Evolutionary conservation across 2,113 vertebrate genomes (phyloP).

Genomic region (Probosciger aterrimus): DNA sequence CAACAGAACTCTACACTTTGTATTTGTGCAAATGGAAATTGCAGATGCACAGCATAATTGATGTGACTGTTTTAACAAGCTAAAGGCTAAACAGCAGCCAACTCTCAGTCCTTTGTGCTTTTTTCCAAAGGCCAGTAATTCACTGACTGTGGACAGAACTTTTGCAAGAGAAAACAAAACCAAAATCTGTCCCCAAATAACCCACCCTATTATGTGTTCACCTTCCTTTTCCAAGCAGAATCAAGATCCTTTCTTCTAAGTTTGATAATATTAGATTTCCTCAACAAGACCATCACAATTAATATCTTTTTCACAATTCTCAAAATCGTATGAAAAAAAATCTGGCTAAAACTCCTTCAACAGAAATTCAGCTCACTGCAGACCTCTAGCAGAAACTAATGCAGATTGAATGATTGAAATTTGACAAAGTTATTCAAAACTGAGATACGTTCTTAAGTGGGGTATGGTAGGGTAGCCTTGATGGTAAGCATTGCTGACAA

Average conservation of each 20-base stretch:
- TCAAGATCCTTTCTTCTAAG: not conserved
- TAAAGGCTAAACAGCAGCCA: slow-evolving; percentile 41
- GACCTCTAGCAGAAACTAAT: not conserved
- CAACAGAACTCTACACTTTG: not conserved
- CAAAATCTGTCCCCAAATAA: slow-evolving; percentile 26
- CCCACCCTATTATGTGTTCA: not conserved
- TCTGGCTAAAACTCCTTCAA: not conserved
- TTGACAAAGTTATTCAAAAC: not conserved
- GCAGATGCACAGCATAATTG: slow-evolving; percentile 43
- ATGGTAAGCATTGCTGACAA: not conserved
- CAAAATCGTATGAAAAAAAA: not conserved
- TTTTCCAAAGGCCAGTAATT: slow-evolving; percentile 13
- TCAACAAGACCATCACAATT: not conserved
- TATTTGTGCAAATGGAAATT: slow-evolving; percentile 8
- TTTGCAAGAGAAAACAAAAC: not conserved
- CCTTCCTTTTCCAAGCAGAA: not conserved
- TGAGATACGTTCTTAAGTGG: not conserved
- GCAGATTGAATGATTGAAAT: not conserved
- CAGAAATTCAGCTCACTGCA: not conserved
- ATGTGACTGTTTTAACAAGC: slow-evolving; percentile 34
- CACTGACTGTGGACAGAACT: not conserved
- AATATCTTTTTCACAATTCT: not conserved
- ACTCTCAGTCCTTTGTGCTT: not conserved
- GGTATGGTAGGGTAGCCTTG: not conserved
- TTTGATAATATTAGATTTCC: not conserved